Base-by-base conservation (phyloP, 1,140 invertebrate species). In the Heliconius congener region DNA sequence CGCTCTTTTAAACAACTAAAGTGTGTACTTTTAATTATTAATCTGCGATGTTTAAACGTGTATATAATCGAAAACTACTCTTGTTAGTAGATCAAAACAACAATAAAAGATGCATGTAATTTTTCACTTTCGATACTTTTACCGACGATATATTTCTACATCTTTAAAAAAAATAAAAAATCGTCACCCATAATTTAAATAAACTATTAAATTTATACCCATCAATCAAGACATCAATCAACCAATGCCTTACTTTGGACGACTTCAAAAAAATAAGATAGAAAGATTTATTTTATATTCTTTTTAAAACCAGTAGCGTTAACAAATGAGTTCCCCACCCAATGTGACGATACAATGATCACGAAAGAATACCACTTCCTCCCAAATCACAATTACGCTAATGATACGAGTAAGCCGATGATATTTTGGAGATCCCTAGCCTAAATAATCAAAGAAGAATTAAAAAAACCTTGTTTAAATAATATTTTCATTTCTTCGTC, bases 321-420 rank as follows among this genome's bases (percentile, higher is more conserved):
- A 55, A 50, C 66, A 34, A 57, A 73, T 37, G 39, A 39, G 42
- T 27, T 46, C 13, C 37, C 55, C 42, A 72, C 74, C 71, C 39
- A 74, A 78, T 50, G 79, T 79, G 78, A 82, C 77, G 79, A 78
- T 66, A 81, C 82, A 81, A 83, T 83, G 82, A 81, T 81, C 82
- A 83, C 82, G 82, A 80, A 82, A 77, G 70, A 71, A 81, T 81
- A 83, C 82, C 82, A 83, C 82, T 80, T 83, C 82, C 82, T 83
- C 57, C 27, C 42, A 66, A 81, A 57, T 78, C 52, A 34, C 50
- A 73, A 80, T 81, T 81, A 81, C n/a, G 23, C 34, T 79, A 82
- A 79, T 79, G 80, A 77, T 55, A 77, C 66, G 76, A 74, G 39
- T 52, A 52, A 57, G 72, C 30, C 23, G 60, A 76, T 75, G 57